These are phyloP conservation scores for Hydriomena furcata DNA, from an alignment of 2,888 invertebrate genomes.

Conservation along the genomic window DNA sequence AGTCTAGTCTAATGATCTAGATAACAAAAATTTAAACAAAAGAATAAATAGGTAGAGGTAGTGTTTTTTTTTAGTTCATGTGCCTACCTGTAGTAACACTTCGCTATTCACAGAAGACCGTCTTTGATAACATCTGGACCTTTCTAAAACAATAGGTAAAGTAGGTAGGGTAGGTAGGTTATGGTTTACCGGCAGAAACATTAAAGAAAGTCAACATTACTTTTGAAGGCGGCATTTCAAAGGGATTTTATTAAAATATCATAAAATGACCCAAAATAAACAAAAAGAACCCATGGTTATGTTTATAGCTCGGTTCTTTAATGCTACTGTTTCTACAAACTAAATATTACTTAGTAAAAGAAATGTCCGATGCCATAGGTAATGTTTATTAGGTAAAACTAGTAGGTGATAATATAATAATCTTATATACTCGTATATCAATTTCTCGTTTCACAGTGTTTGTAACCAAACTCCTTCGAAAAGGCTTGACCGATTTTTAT, in stretches of 20 bases:
- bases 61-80: neutral
- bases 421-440: too few relatives aligned
- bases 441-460: too few relatives aligned
- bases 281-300: constrained; percentile 28
- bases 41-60: too few relatives aligned
- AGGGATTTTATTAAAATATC: constrained; percentile 64
- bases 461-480: too few relatives aligned
- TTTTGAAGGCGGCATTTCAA: constrained; percentile 54
- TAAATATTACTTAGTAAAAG: constrained; percentile 24
- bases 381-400: constrained; percentile 30
- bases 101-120: constrained; percentile 1
- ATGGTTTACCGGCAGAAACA: constrained; percentile 35
- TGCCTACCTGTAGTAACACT: constrained; percentile 2
- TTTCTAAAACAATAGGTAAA: constrained; percentile 29
- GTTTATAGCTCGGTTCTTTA: constrained; percentile 40
- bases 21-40: too few relatives aligned
- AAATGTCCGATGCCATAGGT: constrained; percentile 35
- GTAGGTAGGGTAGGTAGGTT: constrained; percentile 41
- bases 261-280: constrained; percentile 64
- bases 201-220: constrained; percentile 61
- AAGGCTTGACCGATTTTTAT: too few relatives aligned
- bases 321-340: constrained; percentile 60
- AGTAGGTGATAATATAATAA: neutral
- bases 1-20: too few relatives aligned
- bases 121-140: constrained; percentile 30